Evolutionary conservation across 2,888 invertebrate genomes (phyloP), one percentile per base, ranked within the genome.

Genomic region (Dermolepida albohirtum): DNA sequence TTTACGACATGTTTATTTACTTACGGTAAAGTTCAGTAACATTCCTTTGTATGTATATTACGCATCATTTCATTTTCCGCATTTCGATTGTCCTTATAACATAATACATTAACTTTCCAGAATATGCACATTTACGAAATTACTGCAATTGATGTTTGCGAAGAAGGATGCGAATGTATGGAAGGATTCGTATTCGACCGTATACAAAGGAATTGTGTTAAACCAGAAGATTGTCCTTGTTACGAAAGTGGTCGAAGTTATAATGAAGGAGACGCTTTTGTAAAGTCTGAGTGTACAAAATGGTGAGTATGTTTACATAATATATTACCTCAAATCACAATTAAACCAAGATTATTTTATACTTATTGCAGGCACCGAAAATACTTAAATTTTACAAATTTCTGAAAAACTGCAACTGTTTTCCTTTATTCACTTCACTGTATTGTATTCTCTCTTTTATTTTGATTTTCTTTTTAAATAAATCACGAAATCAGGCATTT

Each of bases 101-200:
- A 22, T 4, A 22, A 22, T 22, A 22, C 4, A 22, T 22, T 22
- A 22, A 22, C 4, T 6, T 52, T 50, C 11, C 22, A 64, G 51
- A 64, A 64, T 17, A 64, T 54, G 64, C 64, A 64, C 27, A 16
- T 14, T 8, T 52, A 51, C 14, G 44, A 54, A 44, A 52, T 52
- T 12, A 73, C 80, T 5, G 84, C 85, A 0, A 82, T 88, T 0
- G 82, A 86, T 0, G 86, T 89, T 34, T 93, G 93, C 77, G 85
- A 87, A 2, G 88, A 91, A 0, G 93, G 92, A 5, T 94, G 93
- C 78, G 85, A 88, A 62, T 93, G 93, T 79, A 87, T 87, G 80
- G 80, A 84, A 29, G 92, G 91, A 12, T 91, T 86, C 77, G 91
- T 93, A 0, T 82, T 89, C 6, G 91, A 92, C 75, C 82, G 85